These are phyloP conservation scores for Reticulitermes speratus DNA, from an alignment of 1,140 invertebrate species.

Conservation along the genomic window DNA sequence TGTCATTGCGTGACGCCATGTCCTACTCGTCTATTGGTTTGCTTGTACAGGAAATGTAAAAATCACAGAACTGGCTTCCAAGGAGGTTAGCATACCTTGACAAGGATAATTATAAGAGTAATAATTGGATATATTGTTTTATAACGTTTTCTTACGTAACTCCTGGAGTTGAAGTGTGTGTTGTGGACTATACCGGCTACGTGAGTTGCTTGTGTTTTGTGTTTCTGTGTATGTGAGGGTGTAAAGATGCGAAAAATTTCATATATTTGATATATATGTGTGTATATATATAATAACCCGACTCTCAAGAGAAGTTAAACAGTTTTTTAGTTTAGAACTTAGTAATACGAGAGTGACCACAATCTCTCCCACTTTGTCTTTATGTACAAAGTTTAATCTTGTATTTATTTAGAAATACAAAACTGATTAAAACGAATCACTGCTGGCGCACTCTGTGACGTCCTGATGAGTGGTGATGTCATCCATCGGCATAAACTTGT, in stretches of 20 bases:
- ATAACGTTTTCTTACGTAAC: not conserved
- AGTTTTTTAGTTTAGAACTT: conserved; percentile 2
- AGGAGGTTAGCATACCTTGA: not conserved
- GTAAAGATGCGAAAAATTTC: conserved; percentile 13
- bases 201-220: conserved; percentile 16
- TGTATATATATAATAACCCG: not conserved
- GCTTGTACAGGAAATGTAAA: not conserved
- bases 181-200: not conserved
- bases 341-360: not conserved
- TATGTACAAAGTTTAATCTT: conserved; percentile 12
- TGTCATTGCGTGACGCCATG: not conserved
- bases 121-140: not conserved
- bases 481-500: not conserved
- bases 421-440: not conserved
- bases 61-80: not conserved
- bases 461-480: conserved; percentile 1
- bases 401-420: not conserved
- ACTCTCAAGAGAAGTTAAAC: not conserved
- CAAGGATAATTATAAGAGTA: not conserved
- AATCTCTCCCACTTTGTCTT: not conserved
- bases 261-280: not conserved
- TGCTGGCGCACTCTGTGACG: not conserved
- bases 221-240: not conserved
- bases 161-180: not conserved
- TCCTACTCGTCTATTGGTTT: not conserved